Conservation (phyloP, 2,888 invertebrate genomes). For the Dolichopus griseipennis region DNA sequence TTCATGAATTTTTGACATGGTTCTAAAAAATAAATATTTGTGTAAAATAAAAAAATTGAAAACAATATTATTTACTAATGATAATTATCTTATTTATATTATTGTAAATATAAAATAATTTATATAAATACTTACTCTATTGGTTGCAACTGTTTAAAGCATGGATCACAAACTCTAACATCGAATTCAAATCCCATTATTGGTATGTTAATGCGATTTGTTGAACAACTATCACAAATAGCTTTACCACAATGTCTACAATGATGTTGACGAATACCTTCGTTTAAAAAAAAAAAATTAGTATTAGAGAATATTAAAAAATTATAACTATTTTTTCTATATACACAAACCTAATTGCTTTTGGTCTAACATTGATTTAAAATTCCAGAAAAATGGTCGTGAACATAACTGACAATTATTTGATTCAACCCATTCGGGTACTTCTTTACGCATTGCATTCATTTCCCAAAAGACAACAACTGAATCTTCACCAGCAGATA, state of each 20-base stretch:
- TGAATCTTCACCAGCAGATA: conserved; percentile 87
- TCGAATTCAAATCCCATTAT: conserved; percentile 97
- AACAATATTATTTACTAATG: background rate
- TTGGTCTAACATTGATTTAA: conserved; percentile 96
- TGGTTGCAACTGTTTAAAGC: conserved; percentile 72
- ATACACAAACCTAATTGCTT: conserved; percentile 59
- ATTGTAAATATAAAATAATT: background rate
- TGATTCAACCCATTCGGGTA: conserved; percentile 91
- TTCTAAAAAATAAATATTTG: background rate
- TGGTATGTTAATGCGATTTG: conserved; percentile 80
- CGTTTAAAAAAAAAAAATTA: conserved; percentile 5
- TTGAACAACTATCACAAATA: conserved; percentile 86
- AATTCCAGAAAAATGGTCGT: conserved; percentile 98
- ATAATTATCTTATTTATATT: background rate
- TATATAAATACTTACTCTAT: conserved; percentile 65
- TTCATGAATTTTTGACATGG: no score
- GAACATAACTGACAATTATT: conserved; percentile 92
- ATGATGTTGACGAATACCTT: conserved; percentile 72
- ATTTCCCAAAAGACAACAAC: conserved; percentile 93
- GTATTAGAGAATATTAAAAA: background rate
- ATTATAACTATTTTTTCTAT: conserved; percentile 5
- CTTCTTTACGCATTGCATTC: conserved; percentile 78
- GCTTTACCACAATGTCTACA: conserved; percentile 93
- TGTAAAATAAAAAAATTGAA: background rate
- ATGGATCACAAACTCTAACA: conserved; percentile 90